These are phyloP conservation scores for Troides oblongomaculatus DNA, from an alignment of 2,888 invertebrate genomes.

Conservation along the genomic window DNA sequence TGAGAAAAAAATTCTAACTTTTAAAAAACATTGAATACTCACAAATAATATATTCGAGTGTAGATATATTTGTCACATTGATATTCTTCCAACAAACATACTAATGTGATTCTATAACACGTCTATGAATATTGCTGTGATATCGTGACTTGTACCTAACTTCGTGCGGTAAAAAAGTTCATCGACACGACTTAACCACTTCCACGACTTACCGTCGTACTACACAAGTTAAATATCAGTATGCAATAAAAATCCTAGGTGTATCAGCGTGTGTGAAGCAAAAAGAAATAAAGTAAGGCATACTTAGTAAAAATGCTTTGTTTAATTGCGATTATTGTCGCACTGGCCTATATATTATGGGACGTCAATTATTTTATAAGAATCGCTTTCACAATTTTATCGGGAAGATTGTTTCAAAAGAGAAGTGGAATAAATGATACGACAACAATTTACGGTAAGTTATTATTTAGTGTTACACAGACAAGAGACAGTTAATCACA, in stretches of 20 bases:
- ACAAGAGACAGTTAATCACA: not conserved
- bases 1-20: too few relatives aligned
- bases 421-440: constrained; percentile 85
- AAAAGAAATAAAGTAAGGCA: not conserved
- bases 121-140: not conserved
- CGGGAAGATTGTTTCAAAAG: constrained; percentile 84
- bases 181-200: constrained; percentile 34
- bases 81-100: too few relatives aligned
- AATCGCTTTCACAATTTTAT: constrained; percentile 84
- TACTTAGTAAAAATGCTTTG: constrained; percentile 56
- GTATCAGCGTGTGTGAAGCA: constrained; percentile 24
- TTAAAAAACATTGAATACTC: too few relatives aligned
- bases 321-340: constrained; percentile 58
- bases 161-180: constrained; percentile 40
- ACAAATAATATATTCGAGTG: too few relatives aligned
- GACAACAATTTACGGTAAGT: constrained; percentile 87
- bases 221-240: not conserved
- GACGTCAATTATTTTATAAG: constrained; percentile 91
- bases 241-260: not conserved
- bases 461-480: not conserved
- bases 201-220: not conserved
- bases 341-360: constrained; percentile 84
- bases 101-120: not conserved
- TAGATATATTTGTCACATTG: too few relatives aligned
- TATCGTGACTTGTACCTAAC: constrained; percentile 33